phyloP scores from a whole-genome alignment of 2,113 vertebrate species.

The Nematolebias whitei region DNA sequence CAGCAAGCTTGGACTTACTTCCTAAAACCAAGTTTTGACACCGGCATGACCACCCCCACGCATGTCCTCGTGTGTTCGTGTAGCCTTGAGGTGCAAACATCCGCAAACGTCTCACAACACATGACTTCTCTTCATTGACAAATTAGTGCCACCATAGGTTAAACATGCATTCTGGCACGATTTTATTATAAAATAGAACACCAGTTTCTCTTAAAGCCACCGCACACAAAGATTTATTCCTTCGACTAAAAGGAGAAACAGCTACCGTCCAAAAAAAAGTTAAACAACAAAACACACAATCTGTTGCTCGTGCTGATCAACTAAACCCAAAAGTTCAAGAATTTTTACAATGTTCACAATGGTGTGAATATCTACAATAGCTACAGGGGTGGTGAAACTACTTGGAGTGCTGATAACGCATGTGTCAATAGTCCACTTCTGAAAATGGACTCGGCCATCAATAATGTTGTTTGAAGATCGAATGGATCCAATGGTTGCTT shows the following conservation, averaged over 20 bases:
- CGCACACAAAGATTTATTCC: neutral
- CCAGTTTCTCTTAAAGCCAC: neutral
- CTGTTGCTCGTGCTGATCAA: neutral
- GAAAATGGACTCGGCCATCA: neutral
- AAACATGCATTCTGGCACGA: neutral
- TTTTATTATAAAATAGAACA: neutral
- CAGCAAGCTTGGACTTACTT: constrained; percentile 26
- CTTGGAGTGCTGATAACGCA: no score
- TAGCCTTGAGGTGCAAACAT: neutral
- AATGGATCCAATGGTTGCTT: neutral
- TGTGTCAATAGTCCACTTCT: neutral
- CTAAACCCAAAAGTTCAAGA: neutral
- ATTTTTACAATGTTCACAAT: no score
- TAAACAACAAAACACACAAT: neutral
- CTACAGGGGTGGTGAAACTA: no score
- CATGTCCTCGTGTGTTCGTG: neutral
- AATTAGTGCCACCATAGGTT: neutral
- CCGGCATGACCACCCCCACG: neutral
- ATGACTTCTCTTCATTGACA: neutral
- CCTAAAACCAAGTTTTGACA: constrained; percentile 32
- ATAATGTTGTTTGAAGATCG: neutral
- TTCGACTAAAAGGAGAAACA: neutral
- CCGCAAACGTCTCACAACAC: constrained; percentile 8
- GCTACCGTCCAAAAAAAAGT: neutral
- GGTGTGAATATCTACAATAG: no score